These are phyloP conservation scores for Drosophila tanythrix DNA, from an alignment of 2,888 invertebrate species.

Conservation along the genomic window DNA sequence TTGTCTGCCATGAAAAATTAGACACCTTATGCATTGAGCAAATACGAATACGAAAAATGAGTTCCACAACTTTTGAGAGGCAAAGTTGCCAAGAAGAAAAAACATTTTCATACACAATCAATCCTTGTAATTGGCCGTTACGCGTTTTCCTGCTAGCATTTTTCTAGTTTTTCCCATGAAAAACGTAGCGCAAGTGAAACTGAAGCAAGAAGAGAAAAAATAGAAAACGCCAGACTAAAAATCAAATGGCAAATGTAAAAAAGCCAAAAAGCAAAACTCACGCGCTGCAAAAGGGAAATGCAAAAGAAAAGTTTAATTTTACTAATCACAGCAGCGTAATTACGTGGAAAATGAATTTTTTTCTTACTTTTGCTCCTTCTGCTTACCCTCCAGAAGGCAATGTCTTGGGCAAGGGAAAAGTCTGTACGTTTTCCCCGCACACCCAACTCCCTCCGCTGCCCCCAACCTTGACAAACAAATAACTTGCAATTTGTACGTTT, in stretches of 20 bases:
- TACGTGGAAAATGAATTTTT: constrained; percentile 84
- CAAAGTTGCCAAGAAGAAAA: constrained; percentile 50
- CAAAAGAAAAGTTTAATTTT: constrained; percentile 84
- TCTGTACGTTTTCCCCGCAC: constrained; percentile 12
- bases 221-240: constrained; percentile 19
- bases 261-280: constrained; percentile 68
- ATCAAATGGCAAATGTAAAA: constrained; percentile 54
- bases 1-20: constrained; percentile 80
- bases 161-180: constrained; percentile 81
- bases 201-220: constrained; percentile 31
- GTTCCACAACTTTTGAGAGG: constrained; percentile 48
- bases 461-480: constrained; percentile 70
- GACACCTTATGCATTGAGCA: constrained; percentile 78
- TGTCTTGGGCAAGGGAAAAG: constrained; percentile 49
- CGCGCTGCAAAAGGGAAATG: constrained; percentile 65
- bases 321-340: constrained; percentile 85
- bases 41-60: constrained; percentile 34
- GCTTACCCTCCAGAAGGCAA: constrained; percentile 8
- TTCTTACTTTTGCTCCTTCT: constrained; percentile 7
- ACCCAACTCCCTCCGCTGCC: neutral
- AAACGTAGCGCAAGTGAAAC: constrained; percentile 83
- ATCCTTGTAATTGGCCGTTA: constrained; percentile 84
- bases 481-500: constrained; percentile 83
- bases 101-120: constrained; percentile 84
- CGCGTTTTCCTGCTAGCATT: constrained; percentile 68